These are phyloP conservation scores for Falco berigora DNA, from an alignment of 2,797 vertebrate genomes.

Conservation along the genomic window DNA sequence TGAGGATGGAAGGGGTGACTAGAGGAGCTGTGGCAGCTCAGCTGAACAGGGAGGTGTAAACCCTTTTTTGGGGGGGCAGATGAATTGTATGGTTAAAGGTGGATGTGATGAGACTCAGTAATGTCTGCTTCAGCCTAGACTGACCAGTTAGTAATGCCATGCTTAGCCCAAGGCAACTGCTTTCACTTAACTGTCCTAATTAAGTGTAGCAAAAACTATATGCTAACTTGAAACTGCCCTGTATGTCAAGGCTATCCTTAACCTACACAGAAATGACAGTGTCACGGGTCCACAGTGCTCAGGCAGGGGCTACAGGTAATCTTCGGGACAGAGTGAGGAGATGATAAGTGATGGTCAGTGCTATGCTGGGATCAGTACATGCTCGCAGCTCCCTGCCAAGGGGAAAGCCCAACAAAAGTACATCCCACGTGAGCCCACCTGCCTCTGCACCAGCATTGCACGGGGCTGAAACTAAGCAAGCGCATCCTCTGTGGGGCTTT, in stretches of 20 bases:
- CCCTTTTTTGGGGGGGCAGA: not conserved
- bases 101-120: not conserved
- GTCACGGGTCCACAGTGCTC: not conserved
- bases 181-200: not conserved
- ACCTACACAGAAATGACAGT: not conserved
- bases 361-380: not conserved
- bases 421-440: not conserved
- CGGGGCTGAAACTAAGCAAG: fast-evolving
- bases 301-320: not conserved
- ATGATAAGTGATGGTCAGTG: not conserved
- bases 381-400: not conserved
- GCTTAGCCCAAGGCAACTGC: not conserved
- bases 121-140: not conserved
- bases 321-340: not conserved
- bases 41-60: not conserved
- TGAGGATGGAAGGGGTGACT: not conserved
- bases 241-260: not conserved
- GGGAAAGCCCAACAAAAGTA: not conserved
- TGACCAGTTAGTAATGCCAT: not conserved
- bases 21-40: not conserved
- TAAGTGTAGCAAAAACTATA: not conserved
- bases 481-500: fast-evolving
- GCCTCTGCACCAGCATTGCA: not conserved
- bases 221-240: not conserved
- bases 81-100: not conserved